Percentiles rank a stretch among this genome's conserved stretches.
Evolutionary conservation across 2,888 invertebrate genomes (phyloP).

Genomic region (Griposia aprilina): DNA sequence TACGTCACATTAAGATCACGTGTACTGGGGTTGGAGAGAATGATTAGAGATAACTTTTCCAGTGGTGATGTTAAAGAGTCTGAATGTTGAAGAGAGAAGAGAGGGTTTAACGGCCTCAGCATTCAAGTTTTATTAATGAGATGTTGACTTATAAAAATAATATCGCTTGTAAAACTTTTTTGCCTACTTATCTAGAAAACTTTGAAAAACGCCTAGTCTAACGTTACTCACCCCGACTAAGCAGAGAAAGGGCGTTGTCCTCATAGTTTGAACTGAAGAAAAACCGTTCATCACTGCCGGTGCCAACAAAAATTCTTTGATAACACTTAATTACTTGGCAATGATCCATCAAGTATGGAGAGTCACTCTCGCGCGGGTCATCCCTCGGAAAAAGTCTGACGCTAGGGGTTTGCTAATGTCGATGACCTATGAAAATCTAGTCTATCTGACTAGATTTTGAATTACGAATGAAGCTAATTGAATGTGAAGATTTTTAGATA

Average conservation of each 20-base stretch:
- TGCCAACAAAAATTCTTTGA: conserved; percentile 68
- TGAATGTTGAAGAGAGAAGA: too few species aligned
- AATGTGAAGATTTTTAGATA: neutral
- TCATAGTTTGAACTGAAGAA: conserved; percentile 53
- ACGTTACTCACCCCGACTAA: conserved; percentile 28
- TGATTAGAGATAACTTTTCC: neutral
- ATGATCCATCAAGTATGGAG: conserved; percentile 67
- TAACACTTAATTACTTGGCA: conserved; percentile 70
- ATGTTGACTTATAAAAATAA: conserved; percentile 7
- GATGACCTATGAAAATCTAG: conserved; percentile 40
- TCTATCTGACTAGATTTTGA: conserved; percentile 27
- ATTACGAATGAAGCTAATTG: neutral
- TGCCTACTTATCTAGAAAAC: conserved; percentile 5
- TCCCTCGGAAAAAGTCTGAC: conserved; percentile 38
- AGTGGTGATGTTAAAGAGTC: neutral
- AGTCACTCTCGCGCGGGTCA: conserved; percentile 60
- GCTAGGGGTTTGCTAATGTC: conserved; percentile 48
- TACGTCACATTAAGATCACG: conserved; percentile 21
- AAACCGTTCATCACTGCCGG: conserved; percentile 60
- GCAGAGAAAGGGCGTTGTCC: conserved; percentile 59
- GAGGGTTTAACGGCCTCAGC: neutral
- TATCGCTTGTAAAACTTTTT: neutral
- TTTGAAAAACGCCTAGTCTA: conserved; percentile 14
- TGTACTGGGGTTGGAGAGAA: conserved; percentile 18
- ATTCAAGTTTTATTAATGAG: neutral